A percentile compares a stretch with the other conserved stretches of the same genome.
These are phyloP conservation scores for Sternarchorhynchus goeldii DNA, from an alignment of 2,797 vertebrate species.

Conservation along the genomic window DNA sequence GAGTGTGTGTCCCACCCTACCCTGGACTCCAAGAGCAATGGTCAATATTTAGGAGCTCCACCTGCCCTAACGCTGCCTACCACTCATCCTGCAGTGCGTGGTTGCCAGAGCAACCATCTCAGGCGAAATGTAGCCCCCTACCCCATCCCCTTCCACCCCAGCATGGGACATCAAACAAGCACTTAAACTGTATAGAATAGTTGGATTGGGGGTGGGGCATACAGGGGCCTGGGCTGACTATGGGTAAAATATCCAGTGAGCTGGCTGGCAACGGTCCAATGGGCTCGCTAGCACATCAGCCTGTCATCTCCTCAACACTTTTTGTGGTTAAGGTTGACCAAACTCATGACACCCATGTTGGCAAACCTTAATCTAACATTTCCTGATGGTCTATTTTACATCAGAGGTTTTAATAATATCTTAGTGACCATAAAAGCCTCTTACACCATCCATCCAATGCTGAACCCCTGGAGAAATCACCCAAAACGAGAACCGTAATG, in stretches of 20 bases:
- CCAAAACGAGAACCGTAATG: conserved; percentile 27
- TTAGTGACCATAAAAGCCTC: conserved; percentile 47
- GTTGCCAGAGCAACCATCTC: neutral
- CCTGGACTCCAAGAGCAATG: conserved; percentile 4
- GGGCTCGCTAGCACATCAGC: conserved; percentile 20
- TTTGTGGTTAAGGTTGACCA: conserved; percentile 25
- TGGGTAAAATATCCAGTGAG: conserved; percentile 32
- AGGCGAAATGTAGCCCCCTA: neutral
- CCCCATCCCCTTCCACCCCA: conserved; percentile 18
- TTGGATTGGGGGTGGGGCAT: neutral
- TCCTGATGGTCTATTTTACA: conserved; percentile 31
- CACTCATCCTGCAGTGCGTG: neutral
- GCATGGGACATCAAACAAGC: conserved; percentile 43
- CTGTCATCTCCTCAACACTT: conserved; percentile 43
- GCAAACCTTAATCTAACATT: conserved; percentile 47
- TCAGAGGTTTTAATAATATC: conserved; percentile 47
- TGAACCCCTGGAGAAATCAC: conserved; percentile 46
- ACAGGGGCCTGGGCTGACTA: neutral
- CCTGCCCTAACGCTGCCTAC: conserved; percentile 20
- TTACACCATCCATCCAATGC: conserved; percentile 35
- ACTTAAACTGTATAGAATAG: conserved; percentile 30
- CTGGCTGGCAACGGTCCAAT: conserved; percentile 8
- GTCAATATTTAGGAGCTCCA: conserved; percentile 44
- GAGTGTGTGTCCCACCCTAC: neutral
- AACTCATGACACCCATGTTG: conserved; percentile 35